Percentiles rank a stretch among this genome's conserved stretches.
These are phyloP conservation scores for Leptura quadrifasciata DNA, from an alignment of 2,888 invertebrate genomes.

Conservation along the genomic window DNA sequence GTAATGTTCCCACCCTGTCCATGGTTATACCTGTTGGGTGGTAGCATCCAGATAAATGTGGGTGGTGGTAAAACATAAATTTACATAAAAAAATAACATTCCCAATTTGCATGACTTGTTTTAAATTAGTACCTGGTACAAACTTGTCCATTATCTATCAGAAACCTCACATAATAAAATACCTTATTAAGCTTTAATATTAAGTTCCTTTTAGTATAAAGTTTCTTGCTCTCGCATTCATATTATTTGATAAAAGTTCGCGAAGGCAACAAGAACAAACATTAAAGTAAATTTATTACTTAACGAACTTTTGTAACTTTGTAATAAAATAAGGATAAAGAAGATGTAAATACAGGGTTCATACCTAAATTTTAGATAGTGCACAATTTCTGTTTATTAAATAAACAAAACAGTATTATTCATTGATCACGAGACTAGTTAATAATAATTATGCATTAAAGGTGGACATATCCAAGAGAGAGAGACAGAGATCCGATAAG, in stretches of 20 bases:
- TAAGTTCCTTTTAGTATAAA: constrained; percentile 23
- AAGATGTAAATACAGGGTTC: background rate
- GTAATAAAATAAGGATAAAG: background rate
- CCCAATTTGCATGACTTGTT: constrained; percentile 30
- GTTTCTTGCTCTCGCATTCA: background rate
- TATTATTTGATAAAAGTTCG: background rate
- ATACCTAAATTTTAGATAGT: no score
- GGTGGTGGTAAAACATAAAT: background rate
- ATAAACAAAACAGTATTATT: no score
- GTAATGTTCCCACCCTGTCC: no score
- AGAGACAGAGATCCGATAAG: no score
- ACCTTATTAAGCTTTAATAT: constrained; percentile 17
- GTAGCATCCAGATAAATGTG: no score
- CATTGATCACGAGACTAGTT: no score
- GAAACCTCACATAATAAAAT: constrained; percentile 1
- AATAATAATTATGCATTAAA: no score
- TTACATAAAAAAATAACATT: constrained; percentile 8
- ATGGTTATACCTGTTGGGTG: no score
- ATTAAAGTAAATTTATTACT: constrained; percentile 16
- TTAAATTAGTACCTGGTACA: constrained; percentile 38
- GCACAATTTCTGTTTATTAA: no score
- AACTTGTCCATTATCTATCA: constrained; percentile 9
- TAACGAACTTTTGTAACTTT: background rate
- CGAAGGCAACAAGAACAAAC: background rate
- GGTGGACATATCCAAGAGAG: no score